Conservation (phyloP, 53 echinoderm and acorn worm genomes). For the Antedon mediterranea region DNA sequence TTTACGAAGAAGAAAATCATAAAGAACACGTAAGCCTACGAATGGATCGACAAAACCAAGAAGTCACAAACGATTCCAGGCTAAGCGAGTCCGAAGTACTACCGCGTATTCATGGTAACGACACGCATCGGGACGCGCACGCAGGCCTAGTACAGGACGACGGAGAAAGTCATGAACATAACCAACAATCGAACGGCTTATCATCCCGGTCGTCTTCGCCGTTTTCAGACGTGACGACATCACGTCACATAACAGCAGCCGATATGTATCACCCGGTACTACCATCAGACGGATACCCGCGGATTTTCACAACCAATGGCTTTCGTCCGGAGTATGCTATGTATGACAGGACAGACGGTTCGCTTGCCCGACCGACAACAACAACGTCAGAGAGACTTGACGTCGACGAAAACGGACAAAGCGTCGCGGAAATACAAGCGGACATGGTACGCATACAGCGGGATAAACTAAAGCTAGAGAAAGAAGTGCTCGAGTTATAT, state of each 20-base stretch:
- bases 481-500: neutral
- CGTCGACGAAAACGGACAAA: neutral
- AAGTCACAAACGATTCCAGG: neutral
- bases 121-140: neutral
- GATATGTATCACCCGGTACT: too few species aligned
- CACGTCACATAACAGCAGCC: neutral
- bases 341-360: neutral
- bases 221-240: neutral
- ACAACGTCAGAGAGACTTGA: neutral
- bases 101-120: neutral
- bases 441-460: neutral
- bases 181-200: neutral
- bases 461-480: neutral
- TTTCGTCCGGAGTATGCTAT: neutral
- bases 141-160: neutral
- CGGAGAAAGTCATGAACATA: neutral
- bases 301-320: neutral
- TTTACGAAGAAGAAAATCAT: too few species aligned
- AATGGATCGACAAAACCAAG: neutral
- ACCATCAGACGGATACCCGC: neutral
- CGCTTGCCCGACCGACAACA: too few species aligned
- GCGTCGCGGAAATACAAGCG: neutral
- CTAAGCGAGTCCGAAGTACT: neutral
- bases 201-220: neutral
- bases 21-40: neutral